These are phyloP conservation scores for Drosophila tripunctata DNA, from an alignment of 2,888 invertebrate genomes.

Conservation along the genomic window DNA sequence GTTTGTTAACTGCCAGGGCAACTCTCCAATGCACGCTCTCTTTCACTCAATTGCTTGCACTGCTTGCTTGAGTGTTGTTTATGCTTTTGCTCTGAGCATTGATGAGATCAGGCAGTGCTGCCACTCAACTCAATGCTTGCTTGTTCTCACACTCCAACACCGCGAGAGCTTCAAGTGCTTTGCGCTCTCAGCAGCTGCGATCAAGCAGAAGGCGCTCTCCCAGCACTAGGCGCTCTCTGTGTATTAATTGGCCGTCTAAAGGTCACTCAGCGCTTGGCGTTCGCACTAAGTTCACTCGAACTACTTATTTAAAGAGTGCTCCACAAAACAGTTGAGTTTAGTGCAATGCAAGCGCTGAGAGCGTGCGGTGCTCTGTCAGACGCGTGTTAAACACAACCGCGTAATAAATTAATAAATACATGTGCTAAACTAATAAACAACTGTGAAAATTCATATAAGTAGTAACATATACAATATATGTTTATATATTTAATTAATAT, in stretches of 20 bases:
- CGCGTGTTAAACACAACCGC: not conserved
- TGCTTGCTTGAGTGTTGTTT: not conserved
- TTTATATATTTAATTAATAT: constrained; percentile 15
- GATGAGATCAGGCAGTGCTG: not conserved
- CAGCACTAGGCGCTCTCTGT: not conserved
- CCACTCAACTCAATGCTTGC: not conserved
- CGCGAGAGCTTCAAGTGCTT: not conserved
- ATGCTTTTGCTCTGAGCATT: not conserved
- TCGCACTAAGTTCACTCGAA: no score
- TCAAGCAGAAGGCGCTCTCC: not conserved
- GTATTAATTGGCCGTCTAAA: constrained; percentile 42
- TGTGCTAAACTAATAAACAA: not conserved
- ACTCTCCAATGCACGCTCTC: not conserved
- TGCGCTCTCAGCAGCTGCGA: not conserved
- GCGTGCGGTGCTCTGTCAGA: constrained; percentile 21
- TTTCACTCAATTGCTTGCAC: not conserved
- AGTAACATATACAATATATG: no score
- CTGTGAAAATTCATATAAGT: constrained; percentile 3
- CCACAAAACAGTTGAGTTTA: constrained; percentile 38
- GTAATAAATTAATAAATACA: not conserved
- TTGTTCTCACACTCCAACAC: not conserved
- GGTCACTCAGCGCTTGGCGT: constrained; percentile 38
- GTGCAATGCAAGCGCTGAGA: constrained; percentile 47
- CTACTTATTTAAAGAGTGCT: constrained; percentile 49
- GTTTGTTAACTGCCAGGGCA: not conserved